Percentiles rank a stretch among this genome's conserved stretches.
Evolutionary conservation across 2,888 invertebrate genomes (phyloP).

Genomic region (Lysandra coridon): DNA sequence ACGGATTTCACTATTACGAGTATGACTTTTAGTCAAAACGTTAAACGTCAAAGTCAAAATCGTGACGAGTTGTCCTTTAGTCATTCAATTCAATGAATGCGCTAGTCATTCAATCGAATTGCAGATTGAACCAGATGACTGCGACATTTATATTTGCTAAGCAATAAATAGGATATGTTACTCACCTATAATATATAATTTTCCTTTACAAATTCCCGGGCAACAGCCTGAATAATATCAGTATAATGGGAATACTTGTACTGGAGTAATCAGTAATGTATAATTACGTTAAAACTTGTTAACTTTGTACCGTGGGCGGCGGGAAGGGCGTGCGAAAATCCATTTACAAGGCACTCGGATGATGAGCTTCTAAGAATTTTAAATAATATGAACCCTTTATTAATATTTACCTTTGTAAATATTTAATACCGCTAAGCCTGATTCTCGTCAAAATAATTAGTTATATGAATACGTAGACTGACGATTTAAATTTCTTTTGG

Average conservation of each 20-base stretch:
- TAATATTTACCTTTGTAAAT: not conserved
- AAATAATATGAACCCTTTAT: not conserved
- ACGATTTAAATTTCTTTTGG: too few species aligned
- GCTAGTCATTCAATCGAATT: too few species aligned
- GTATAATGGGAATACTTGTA: not conserved
- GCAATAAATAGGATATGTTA: too few species aligned
- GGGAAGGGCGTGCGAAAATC: not conserved
- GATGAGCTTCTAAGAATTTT: not conserved
- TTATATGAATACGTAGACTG: too few species aligned
- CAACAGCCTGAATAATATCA: not conserved
- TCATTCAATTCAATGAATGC: too few species aligned
- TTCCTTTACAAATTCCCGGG: not conserved
- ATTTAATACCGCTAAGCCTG: not conserved
- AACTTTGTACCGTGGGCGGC: not conserved
- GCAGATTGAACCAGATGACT: too few species aligned
- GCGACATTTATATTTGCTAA: too few species aligned
- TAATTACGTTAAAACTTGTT: constrained; percentile 13
- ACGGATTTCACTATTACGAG: too few species aligned
- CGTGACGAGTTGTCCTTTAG: too few species aligned
- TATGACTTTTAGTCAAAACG: too few species aligned
- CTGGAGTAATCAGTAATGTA: not conserved
- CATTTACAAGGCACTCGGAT: not conserved
- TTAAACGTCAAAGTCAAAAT: too few species aligned
- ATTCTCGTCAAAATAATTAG: too few species aligned
- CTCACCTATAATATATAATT: not conserved